Base-by-base conservation (phyloP, 2,797 vertebrate genomes). In the Anas acuta region DNA sequence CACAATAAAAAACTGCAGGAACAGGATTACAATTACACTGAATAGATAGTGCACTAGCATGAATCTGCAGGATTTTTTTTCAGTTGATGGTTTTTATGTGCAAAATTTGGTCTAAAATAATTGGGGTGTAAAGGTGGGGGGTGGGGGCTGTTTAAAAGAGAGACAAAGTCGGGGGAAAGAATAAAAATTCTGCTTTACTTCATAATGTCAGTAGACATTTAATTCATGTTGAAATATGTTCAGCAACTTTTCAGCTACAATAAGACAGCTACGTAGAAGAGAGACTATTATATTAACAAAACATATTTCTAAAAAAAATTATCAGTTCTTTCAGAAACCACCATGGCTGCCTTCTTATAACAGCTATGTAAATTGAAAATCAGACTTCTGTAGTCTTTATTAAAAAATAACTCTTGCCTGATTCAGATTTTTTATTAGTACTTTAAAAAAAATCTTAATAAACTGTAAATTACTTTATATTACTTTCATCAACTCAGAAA, bases 21-120 rank as follows among this genome's bases (percentile, higher is more conserved):
- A 74, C 3, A 77, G 41, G 72, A 62, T 21, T 62, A 17, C 35
- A 8, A 45, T 73, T 70, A 61, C 15, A 43, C 53, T 30, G 13
- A 54, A 19, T 4, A n/a, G 14, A 25, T n/a, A 1, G 0, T 43
- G n/a, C 8, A 26, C 5, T 33, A 75, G 22, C 5, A 57, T 3
- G 1, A 11, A 25, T 8, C 13, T 16, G 30, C 26, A 4, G 21
- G 33, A 25, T 21, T 7, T 14, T 84, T 65, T 57, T 80, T 23
- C 65, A 74, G 4, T 8, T 49, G 5, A 28, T 57, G 25, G 18
- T 11, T 51, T 79, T 66, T 47, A 13, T 30, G 5, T 58, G 28
- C 18, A 79, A 92, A 37, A 33, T 58, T 58, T 3, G 32, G 32
- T 41, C 32, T 41, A 86, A 81, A 92, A 71, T 30, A 26, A 61